phyloP scores from a whole-genome alignment of 1,140 invertebrate genomes.

The Zaprionus taronus region DNA sequence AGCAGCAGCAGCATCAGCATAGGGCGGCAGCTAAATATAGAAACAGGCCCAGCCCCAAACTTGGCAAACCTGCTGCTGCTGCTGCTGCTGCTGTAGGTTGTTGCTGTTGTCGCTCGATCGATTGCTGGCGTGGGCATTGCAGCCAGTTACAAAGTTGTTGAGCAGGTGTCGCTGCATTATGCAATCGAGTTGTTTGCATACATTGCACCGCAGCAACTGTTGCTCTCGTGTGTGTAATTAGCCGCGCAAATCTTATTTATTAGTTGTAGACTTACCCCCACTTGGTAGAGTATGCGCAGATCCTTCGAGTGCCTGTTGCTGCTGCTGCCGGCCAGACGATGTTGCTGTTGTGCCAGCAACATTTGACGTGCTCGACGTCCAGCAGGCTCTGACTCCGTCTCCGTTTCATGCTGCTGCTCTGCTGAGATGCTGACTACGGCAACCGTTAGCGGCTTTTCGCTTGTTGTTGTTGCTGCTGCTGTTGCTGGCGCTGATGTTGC shows the following conservation, averaged over 20 bases:
- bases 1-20: conserved; percentile 33
- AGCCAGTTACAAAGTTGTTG: conserved; percentile 64
- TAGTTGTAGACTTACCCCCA: conserved; percentile 71
- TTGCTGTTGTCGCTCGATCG: conserved; percentile 7
- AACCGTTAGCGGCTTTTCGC: conserved; percentile 45
- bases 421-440: conserved; percentile 68
- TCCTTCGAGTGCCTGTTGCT: conserved; percentile 63
- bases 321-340: conserved; percentile 34
- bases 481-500: conserved; percentile 20
- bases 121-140: conserved; percentile 63
- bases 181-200: conserved; percentile 72
- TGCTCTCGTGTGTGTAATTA: conserved; percentile 47
- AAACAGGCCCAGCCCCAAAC: conserved; percentile 61
- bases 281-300: conserved; percentile 80
- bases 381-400: conserved; percentile 15
- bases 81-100: conserved; percentile 4
- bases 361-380: conserved; percentile 70
- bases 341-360: conserved; percentile 57
- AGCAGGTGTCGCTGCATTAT: conserved; percentile 79
- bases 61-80: conserved; percentile 62
- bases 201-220: conserved; percentile 48
- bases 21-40: conserved; percentile 80
- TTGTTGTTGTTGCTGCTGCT: conserved; percentile 30
- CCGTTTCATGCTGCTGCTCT: conserved; percentile 22
- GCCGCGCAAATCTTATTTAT: conserved; percentile 34